A percentile compares a stretch with the other conserved stretches of the same genome.
phyloP scores from a whole-genome alignment of 2,797 vertebrate species.

The Channa striata region DNA sequence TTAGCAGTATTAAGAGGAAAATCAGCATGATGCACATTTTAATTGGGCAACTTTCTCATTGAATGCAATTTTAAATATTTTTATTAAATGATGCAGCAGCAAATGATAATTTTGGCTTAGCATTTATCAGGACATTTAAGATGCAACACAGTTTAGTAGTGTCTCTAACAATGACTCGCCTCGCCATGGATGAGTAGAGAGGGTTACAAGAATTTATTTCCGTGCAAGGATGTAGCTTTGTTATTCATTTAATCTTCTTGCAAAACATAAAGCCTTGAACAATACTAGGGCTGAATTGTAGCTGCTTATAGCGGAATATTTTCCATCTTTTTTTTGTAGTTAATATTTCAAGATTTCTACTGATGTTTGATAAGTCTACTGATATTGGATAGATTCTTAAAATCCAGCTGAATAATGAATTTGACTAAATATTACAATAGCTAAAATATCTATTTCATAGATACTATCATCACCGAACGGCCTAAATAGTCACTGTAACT shows the following conservation, averaged over 20 bases:
- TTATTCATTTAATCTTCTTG: conserved; percentile 48
- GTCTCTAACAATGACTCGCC: conserved; percentile 16
- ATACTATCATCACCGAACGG: neutral
- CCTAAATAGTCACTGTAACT: neutral
- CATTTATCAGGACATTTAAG: conserved; percentile 15
- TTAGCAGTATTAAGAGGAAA: conserved; percentile 22
- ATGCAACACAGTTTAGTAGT: conserved; percentile 11
- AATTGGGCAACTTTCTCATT: conserved; percentile 13
- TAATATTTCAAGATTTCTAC: conserved; percentile 6
- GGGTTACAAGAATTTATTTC: conserved; percentile 25
- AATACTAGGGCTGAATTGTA: conserved; percentile 43
- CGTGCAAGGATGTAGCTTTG: conserved; percentile 33
- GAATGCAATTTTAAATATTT: conserved; percentile 14
- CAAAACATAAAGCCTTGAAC: conserved; percentile 14
- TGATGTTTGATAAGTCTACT: no score
- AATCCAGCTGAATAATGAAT: no score
- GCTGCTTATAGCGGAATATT: conserved; percentile 39
- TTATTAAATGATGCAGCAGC: conserved; percentile 21
- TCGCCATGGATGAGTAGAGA: conserved; percentile 17
- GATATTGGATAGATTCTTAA: no score
- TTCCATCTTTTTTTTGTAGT: conserved; percentile 18
- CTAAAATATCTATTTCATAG: neutral
- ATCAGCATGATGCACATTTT: conserved; percentile 20
- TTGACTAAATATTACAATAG: no score
- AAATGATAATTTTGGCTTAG: conserved; percentile 4